Evolutionary conservation across 2,797 vertebrate species (phyloP).

Genomic region (Peromyscus eremicus): DNA sequence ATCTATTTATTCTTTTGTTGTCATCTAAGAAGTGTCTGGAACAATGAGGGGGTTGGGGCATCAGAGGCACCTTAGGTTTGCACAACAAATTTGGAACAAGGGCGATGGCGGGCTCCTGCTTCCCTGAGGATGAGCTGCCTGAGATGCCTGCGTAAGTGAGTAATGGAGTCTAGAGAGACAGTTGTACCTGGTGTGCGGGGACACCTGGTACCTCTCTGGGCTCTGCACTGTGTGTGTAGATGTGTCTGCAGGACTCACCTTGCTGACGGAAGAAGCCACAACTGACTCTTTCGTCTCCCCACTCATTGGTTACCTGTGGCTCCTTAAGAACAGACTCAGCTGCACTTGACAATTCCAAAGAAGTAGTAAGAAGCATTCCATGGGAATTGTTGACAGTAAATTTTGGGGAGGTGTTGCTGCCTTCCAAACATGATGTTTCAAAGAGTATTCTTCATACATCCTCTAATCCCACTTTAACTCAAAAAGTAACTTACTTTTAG

Average conservation of each 20-base stretch:
- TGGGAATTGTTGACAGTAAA: background rate
- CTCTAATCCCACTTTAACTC: background rate
- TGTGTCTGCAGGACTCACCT: background rate
- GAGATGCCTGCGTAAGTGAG: fast-evolving
- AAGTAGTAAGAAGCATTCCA: background rate
- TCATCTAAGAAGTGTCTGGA: background rate
- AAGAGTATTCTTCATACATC: background rate
- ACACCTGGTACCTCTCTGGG: fast-evolving
- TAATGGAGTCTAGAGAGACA: fast-evolving
- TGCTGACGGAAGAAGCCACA: background rate
- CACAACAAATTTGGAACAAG: too few species aligned
- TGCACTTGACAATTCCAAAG: background rate
- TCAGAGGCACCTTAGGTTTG: background rate
- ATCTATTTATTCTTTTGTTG: background rate
- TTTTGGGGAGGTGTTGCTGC: background rate
- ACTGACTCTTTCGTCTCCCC: background rate
- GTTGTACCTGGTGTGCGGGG: background rate
- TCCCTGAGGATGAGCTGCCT: background rate
- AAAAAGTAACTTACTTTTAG: background rate
- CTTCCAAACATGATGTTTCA: background rate
- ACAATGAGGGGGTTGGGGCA: background rate
- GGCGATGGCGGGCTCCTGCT: fast-evolving
- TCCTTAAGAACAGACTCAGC: background rate
- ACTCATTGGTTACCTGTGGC: background rate
- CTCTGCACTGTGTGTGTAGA: background rate